Percentiles rank a stretch among this genome's conserved stretches.
Evolutionary conservation across 2,888 invertebrate genomes (phyloP).

Genomic region (Adelognathus sp.): DNA sequence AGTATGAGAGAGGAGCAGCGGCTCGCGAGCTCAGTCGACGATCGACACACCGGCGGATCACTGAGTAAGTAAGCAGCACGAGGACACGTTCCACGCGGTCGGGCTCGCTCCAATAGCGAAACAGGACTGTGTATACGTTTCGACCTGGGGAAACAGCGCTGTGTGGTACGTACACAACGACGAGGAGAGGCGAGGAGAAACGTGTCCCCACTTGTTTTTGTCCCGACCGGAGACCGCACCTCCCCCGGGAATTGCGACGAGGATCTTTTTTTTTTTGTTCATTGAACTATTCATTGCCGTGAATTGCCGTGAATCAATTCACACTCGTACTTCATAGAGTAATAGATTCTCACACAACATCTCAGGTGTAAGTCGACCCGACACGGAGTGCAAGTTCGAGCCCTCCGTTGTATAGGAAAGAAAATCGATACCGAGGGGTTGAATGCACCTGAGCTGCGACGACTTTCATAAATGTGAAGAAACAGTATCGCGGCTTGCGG

Average conservation of each 20-base stretch:
- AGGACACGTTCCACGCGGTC: conserved; percentile 64
- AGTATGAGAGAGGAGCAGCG: too few relatives aligned
- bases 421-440: conserved; percentile 51
- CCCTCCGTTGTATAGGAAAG: background rate
- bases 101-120: conserved; percentile 68
- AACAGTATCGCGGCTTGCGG: background rate
- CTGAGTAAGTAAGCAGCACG: conserved; percentile 7
- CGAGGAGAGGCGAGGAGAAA: conserved; percentile 63
- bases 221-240: conserved; percentile 61
- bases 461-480: background rate
- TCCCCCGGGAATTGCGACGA: conserved; percentile 19
- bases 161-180: conserved; percentile 60
- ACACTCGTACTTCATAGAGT: background rate
- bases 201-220: conserved; percentile 32
- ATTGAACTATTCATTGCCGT: background rate
- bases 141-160: conserved; percentile 49
- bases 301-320: too few relatives aligned
- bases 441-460: conserved; percentile 30
- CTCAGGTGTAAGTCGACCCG: conserved; percentile 17
- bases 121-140: conserved; percentile 74
- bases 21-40: background rate
- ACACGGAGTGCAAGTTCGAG: background rate
- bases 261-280: conserved; percentile 14
- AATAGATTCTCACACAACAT: background rate
- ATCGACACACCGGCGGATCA: background rate